Percentiles rank a stretch among this genome's conserved stretches.
These are phyloP conservation scores for Gasterosteus nipponicus DNA, from an alignment of 2,113 vertebrate genomes.

Conservation along the genomic window DNA sequence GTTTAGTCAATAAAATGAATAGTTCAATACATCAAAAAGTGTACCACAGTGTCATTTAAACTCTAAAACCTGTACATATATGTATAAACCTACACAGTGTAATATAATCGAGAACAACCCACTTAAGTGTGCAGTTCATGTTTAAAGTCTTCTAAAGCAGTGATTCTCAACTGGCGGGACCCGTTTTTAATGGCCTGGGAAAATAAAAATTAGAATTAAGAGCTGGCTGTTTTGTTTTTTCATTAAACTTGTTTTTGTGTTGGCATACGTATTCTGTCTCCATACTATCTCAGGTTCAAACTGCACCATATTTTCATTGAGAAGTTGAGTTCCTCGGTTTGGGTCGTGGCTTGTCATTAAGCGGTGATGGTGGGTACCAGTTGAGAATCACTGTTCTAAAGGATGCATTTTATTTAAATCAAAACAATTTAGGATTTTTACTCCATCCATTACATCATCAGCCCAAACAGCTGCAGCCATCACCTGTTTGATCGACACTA, in stretches of 20 bases:
- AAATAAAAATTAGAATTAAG: no score
- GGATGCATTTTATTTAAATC: neutral
- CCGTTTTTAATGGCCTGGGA: no score
- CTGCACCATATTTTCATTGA: no score
- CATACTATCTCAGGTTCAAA: no score
- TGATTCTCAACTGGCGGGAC: no score
- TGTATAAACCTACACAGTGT: neutral
- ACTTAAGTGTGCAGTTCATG: neutral
- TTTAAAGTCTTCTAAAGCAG: neutral
- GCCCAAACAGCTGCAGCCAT: neutral
- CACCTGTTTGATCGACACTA: neutral
- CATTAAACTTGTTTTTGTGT: no score
- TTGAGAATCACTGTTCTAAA: no score
- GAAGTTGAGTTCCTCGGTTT: no score
- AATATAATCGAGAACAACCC: neutral
- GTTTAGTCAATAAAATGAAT: neutral
- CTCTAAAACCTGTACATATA: neutral
- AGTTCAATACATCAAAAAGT: neutral
- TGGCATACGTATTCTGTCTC: no score
- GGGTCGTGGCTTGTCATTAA: no score
- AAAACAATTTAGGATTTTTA: neutral
- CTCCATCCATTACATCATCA: neutral
- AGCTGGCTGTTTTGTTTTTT: no score
- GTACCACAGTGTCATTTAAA: neutral
- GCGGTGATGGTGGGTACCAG: neutral